Conservation (phyloP, 2,797 vertebrate species). For the Phrynocephalus guinanensis region DNA sequence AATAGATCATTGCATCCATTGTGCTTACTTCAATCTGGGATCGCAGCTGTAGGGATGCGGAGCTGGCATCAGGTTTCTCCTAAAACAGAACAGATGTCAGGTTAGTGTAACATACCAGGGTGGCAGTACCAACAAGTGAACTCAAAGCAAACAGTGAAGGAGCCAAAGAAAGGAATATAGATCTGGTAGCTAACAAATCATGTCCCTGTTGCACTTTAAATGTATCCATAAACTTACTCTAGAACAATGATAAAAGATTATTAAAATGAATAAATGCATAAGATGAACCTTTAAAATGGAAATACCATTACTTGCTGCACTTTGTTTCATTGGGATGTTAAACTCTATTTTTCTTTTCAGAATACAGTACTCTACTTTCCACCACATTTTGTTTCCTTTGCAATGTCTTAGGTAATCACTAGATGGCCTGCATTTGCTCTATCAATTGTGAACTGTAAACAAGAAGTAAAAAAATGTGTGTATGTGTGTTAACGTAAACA, state of each 20-base stretch:
- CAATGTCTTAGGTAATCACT: slow-evolving; percentile 5
- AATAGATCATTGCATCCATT: slow-evolving; percentile 59
- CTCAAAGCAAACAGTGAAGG: slow-evolving; percentile 48
- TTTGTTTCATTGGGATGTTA: not conserved
- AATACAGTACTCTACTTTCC: not conserved
- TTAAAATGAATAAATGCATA: not conserved
- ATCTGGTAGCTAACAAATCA: not conserved
- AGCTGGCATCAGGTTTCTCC: slow-evolving; percentile 91
- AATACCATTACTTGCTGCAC: not conserved
- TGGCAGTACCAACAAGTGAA: slow-evolving; percentile 46
- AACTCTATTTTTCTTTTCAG: not conserved
- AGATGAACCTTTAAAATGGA: slow-evolving; percentile 11
- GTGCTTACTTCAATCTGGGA: slow-evolving; percentile 92
- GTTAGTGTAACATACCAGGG: slow-evolving; percentile 69
- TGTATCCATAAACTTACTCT: not conserved
- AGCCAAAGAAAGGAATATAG: slow-evolving; percentile 13
- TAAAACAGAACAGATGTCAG: slow-evolving; percentile 79
- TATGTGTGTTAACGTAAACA: not conserved
- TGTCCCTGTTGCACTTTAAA: slow-evolving; percentile 23
- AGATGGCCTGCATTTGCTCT: slow-evolving; percentile 1
- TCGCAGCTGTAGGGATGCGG: slow-evolving; percentile 89
- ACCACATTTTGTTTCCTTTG: not conserved
- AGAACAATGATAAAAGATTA: not conserved
- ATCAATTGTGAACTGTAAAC: not conserved
- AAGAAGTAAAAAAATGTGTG: not conserved